A percentile compares a stretch with the other conserved stretches of the same genome.
Conservation (phyloP, 37 sponge, comb jelly and placozoan genomes). For the Spongia lamella region DNA sequence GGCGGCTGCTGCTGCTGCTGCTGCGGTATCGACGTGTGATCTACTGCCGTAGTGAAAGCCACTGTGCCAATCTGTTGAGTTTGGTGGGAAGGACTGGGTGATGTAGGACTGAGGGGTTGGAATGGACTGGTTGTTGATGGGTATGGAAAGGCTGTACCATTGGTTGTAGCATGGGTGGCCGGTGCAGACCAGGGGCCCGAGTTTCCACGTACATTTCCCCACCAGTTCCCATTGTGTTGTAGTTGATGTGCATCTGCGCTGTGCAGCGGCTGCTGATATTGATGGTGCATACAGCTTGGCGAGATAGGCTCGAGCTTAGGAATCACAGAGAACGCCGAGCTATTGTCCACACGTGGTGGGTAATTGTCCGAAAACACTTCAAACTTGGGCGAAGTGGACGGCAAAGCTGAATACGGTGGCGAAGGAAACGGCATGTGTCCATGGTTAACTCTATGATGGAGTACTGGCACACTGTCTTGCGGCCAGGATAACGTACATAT, state of each 20-base stretch:
- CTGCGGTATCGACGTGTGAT: not conserved
- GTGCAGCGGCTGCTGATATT: not conserved
- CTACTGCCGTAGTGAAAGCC: not conserved
- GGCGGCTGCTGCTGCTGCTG: not conserved
- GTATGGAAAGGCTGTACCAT: conserved; percentile 37
- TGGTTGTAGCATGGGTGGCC: conserved; percentile 10
- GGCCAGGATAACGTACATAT: not conserved
- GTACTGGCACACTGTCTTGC: not conserved
- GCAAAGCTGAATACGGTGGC: conserved; percentile 52
- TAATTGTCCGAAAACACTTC: not conserved
- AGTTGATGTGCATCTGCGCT: not conserved
- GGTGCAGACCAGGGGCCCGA: conserved; percentile 51
- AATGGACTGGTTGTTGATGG: conserved; percentile 22
- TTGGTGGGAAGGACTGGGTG: conserved; percentile 19
- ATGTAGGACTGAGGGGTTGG: conserved; percentile 42
- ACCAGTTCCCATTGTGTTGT: not conserved
- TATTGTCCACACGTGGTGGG: not conserved
- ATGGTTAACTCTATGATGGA: not conserved
- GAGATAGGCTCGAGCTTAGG: conserved; percentile 39
- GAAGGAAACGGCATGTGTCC: conserved; percentile 26
- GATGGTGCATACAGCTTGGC: conserved; percentile 8
- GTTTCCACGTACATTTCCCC: not conserved
- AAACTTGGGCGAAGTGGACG: conserved; percentile 7
- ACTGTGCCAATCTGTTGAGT: conserved; percentile 12
- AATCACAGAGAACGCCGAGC: not conserved